Evolutionary conservation across 2,113 vertebrate species (phyloP).

Genomic region (Toxotes chatareus): DNA sequence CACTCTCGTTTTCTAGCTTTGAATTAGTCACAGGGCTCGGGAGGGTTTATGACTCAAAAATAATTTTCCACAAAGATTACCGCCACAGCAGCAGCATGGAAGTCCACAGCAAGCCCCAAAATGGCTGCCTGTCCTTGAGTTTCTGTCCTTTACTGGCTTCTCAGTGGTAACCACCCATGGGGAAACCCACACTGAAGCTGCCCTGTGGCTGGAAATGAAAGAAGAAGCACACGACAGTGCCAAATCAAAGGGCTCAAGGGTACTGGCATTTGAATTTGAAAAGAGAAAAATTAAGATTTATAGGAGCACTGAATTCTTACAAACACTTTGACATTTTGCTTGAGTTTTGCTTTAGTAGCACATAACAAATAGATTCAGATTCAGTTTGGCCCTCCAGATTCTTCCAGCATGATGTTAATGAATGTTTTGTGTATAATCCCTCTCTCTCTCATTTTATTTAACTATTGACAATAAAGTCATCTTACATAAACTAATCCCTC

Average conservation of each 20-base stretch:
- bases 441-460: not conserved
- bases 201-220: not conserved
- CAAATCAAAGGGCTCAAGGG: not conserved
- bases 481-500: not conserved
- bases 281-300: not conserved
- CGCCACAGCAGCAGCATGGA: not conserved
- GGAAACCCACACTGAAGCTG: not conserved
- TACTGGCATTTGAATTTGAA: not conserved
- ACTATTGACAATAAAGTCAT: not conserved
- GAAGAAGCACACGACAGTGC: not conserved
- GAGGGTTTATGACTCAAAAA: constrained; percentile 49
- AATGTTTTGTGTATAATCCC: not conserved
- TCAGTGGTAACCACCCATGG: constrained; percentile 5
- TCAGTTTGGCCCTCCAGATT: not conserved
- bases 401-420: not conserved
- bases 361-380: not conserved
- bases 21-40: constrained; percentile 19
- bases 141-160: constrained; percentile 41
- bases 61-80: constrained; percentile 54
- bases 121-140: constrained; percentile 70
- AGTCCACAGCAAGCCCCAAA: constrained; percentile 38
- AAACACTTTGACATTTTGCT: constrained; percentile 5
- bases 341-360: not conserved
- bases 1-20: constrained; percentile 37
- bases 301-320: not conserved